These are phyloP conservation scores for Drosophila leontia DNA, from an alignment of 1,140 invertebrate genomes.

Conservation along the genomic window DNA sequence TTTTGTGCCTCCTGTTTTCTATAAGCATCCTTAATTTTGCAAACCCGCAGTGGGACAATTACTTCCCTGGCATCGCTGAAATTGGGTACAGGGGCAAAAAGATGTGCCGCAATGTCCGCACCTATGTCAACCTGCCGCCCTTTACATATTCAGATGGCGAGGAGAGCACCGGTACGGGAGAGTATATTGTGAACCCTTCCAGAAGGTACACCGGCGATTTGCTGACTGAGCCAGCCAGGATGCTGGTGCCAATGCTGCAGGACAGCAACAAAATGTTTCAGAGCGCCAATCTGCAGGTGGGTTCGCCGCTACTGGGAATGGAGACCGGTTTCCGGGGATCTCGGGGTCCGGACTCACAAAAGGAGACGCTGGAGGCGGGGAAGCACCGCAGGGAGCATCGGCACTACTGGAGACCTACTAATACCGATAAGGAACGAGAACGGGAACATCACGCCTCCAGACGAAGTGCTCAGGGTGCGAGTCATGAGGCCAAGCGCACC, in stretches of 20 bases:
- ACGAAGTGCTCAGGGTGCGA: background rate
- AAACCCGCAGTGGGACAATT: conserved; percentile 33
- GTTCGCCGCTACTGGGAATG: background rate
- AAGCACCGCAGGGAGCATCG: conserved; percentile 16
- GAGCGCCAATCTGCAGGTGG: conserved; percentile 3
- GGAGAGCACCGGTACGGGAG: conserved; percentile 6
- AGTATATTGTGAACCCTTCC: conserved; percentile 4
- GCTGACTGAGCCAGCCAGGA: background rate
- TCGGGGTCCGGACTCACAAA: background rate
- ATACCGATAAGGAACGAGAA: conserved; percentile 1
- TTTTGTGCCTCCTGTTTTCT: background rate
- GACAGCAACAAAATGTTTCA: background rate
- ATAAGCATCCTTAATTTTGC: background rate
- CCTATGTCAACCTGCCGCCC: conserved; percentile 21
- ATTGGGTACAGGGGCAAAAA: conserved; percentile 5
- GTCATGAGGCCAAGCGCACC: conserved; percentile 4
- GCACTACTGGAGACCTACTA: background rate
- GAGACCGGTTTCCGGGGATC: conserved; percentile 5
- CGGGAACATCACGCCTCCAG: background rate
- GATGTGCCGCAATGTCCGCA: conserved; percentile 12
- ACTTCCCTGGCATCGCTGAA: conserved; percentile 32
- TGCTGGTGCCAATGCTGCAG: conserved; percentile 16
- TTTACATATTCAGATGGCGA: conserved; percentile 12
- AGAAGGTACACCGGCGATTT: background rate
- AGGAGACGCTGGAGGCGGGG: background rate